phyloP scores from a whole-genome alignment of 2,888 invertebrate species.

The Acanthococcus lagerstroemiae region DNA sequence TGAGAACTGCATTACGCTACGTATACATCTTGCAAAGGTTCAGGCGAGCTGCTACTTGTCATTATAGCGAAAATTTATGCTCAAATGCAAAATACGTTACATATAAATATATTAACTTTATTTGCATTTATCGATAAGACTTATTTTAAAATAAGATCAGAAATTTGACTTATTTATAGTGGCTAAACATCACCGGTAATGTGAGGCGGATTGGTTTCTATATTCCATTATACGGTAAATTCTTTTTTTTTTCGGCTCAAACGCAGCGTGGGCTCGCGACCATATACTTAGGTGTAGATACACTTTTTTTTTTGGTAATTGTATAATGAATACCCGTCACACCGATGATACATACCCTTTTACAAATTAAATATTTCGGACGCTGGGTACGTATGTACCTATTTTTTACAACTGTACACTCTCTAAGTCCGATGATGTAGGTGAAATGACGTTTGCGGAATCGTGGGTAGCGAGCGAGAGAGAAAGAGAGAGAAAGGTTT shows the following conservation, averaged over 20 bases:
- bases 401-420: neutral
- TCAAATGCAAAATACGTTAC: constrained; percentile 26
- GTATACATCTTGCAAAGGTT: constrained; percentile 19
- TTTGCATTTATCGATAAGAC: constrained; percentile 30
- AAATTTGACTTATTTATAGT: constrained; percentile 28
- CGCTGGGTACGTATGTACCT: neutral
- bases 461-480: too few relatives aligned
- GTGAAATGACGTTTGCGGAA: neutral
- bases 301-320: neutral
- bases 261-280: neutral
- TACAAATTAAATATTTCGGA: neutral
- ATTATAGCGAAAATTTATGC: constrained; percentile 29
- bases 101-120: constrained; percentile 28
- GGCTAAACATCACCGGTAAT: constrained; percentile 16
- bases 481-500: too few relatives aligned
- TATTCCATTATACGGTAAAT: neutral
- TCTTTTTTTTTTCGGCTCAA: neutral
- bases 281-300: neutral
- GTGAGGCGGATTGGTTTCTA: constrained; percentile 8
- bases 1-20: constrained; percentile 26
- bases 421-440: neutral
- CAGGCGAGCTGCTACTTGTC: constrained; percentile 24
- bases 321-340: neutral
- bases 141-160: constrained; percentile 25
- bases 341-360: neutral